phyloP scores from a whole-genome alignment of 2,797 vertebrate genomes.

The Falco rusticolus region DNA sequence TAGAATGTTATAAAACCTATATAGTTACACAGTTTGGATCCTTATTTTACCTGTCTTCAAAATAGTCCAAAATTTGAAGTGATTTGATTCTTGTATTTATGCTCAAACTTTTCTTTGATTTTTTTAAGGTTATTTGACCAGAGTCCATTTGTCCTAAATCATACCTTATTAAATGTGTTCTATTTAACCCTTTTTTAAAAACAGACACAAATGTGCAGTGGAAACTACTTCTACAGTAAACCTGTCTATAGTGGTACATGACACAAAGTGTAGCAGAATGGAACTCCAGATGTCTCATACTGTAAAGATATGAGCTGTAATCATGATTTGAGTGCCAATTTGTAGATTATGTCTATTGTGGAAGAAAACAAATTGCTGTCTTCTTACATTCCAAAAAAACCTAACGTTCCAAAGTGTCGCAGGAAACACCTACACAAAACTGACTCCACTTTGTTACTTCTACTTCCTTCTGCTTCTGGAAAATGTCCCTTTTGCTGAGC shows the following conservation, averaged over 20 bases:
- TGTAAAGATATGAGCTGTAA: neutral
- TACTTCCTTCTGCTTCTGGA: neutral
- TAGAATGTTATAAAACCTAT: neutral
- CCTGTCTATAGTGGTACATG: neutral
- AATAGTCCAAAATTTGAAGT: neutral
- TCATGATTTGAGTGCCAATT: neutral
- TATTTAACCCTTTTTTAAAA: neutral
- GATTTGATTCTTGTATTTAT: neutral
- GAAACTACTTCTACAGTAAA: neutral
- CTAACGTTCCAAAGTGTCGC: fast-evolving
- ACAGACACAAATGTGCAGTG: neutral
- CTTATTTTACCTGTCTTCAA: neutral
- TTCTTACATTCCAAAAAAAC: neutral
- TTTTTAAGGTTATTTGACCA: neutral
- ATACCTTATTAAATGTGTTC: neutral
- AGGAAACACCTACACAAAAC: neutral
- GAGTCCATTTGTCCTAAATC: neutral
- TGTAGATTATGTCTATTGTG: neutral
- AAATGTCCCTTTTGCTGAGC: neutral
- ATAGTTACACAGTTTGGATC: neutral
- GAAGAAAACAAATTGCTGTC: neutral
- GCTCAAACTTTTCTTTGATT: neutral
- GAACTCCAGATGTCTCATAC: neutral
- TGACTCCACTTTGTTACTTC: neutral
- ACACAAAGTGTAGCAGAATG: neutral